Conservation (phyloP, 37 sponge, comb jelly and placozoan species). For the Beroe forskalii region DNA sequence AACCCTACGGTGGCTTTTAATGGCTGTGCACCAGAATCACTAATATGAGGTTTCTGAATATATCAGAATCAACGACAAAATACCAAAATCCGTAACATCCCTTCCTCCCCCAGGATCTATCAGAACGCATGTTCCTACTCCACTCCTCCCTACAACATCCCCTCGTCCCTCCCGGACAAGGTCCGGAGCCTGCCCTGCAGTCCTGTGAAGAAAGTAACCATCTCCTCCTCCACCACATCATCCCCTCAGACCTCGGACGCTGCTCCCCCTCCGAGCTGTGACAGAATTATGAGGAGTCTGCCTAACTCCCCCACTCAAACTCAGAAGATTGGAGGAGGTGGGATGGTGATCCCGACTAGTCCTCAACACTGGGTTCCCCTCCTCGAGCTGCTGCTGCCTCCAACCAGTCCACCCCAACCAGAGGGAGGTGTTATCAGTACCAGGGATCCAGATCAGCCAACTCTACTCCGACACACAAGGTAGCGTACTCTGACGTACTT, state of each 20-base stretch:
- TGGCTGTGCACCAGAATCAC: too few relatives aligned
- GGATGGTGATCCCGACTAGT: too few relatives aligned
- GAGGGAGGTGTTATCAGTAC: not conserved
- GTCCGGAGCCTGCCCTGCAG: not conserved
- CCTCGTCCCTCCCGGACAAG: too few relatives aligned
- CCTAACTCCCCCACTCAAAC: not conserved
- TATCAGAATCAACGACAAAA: too few relatives aligned
- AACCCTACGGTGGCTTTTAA: too few relatives aligned
- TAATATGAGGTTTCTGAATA: too few relatives aligned
- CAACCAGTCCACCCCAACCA: not conserved
- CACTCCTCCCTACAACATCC: not conserved
- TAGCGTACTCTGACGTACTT: too few relatives aligned
- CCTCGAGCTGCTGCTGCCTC: too few relatives aligned
- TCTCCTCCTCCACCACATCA: not conserved
- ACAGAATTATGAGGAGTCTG: not conserved
- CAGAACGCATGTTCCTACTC: not conserved
- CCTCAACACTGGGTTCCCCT: too few relatives aligned
- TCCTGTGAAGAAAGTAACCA: not conserved
- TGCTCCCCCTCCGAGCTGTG: too few relatives aligned
- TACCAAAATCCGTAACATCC: too few relatives aligned
- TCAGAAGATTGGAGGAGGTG: not conserved
- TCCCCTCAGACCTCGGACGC: not conserved
- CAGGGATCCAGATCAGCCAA: not conserved
- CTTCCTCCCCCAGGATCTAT: not conserved
- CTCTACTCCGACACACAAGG: slow-evolving; percentile 34